phyloP scores from a whole-genome alignment of 2,888 invertebrate species.

The Orgyia antiqua region DNA sequence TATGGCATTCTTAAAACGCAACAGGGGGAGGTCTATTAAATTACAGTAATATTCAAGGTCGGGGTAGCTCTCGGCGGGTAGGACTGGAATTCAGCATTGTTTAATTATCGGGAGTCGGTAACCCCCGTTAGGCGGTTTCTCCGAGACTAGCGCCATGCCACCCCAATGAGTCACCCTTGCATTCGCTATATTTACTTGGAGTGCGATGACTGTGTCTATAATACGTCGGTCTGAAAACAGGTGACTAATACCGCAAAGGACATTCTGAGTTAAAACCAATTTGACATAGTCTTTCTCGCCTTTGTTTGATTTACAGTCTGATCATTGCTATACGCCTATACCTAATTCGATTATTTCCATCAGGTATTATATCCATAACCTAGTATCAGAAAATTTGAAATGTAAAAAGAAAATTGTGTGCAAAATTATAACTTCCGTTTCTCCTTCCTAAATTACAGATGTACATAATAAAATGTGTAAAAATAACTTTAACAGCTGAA shows the following conservation, averaged over 20 bases:
- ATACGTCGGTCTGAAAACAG: conserved; percentile 17
- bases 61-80: conserved; percentile 28
- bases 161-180: conserved; percentile 37
- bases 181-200: conserved; percentile 27
- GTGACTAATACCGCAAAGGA: conserved; percentile 21
- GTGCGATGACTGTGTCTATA: conserved; percentile 23
- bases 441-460: too few relatives aligned
- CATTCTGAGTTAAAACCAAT: too few relatives aligned
- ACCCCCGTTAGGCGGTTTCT: conserved; percentile 11
- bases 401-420: too few relatives aligned
- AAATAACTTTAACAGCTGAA: too few relatives aligned
- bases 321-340: too few relatives aligned
- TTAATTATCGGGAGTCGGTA: conserved; percentile 34
- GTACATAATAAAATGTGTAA: too few relatives aligned
- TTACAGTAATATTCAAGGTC: conserved; percentile 47
- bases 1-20: conserved; percentile 41
- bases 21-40: conserved; percentile 26
- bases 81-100: conserved; percentile 36
- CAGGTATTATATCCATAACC: too few relatives aligned
- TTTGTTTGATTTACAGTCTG: too few relatives aligned
- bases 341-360: too few relatives aligned
- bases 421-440: too few relatives aligned
- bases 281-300: too few relatives aligned
- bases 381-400: too few relatives aligned
- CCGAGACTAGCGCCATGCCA: conserved; percentile 9